A percentile compares a stretch with the other conserved stretches of the same genome.
phyloP scores from a whole-genome alignment of 2,888 invertebrate genomes.

The Alviniconcha strummeri region DNA sequence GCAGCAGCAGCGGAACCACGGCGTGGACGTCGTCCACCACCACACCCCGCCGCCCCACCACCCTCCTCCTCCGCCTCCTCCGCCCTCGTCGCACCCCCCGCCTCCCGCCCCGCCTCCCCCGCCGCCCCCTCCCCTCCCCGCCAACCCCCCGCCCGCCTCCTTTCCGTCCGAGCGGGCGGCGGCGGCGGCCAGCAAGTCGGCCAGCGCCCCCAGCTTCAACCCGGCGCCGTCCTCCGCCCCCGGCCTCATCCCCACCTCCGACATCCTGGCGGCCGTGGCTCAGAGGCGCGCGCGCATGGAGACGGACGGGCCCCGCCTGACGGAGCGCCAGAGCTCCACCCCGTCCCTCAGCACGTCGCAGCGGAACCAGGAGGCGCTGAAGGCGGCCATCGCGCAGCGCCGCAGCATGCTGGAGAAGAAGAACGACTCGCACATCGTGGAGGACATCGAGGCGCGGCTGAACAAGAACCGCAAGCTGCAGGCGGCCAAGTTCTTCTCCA shows the following conservation, averaged over 20 bases:
- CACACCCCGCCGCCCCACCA: conserved; percentile 4
- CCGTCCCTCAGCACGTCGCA: conserved; percentile 39
- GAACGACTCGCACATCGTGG: conserved; percentile 57
- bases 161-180: conserved; percentile 23
- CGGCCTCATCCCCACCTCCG: conserved; percentile 48
- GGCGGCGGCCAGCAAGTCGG: conserved; percentile 14
- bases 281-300: conserved; percentile 61
- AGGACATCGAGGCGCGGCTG: conserved; percentile 64
- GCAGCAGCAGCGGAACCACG: neutral
- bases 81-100: neutral
- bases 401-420: conserved; percentile 58
- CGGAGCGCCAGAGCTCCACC: conserved; percentile 22
- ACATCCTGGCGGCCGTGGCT: conserved; percentile 66
- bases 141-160: conserved; percentile 32
- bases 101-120: conserved; percentile 34
- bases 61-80: conserved; percentile 13
- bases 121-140: conserved; percentile 42
- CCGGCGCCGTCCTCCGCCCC: conserved; percentile 44
- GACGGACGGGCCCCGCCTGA: conserved; percentile 50
- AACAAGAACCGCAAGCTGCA: conserved; percentile 68
- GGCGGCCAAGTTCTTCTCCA: conserved; percentile 58
- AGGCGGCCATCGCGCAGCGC: conserved; percentile 68
- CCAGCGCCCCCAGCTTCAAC: conserved; percentile 40
- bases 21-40: neutral
- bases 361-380: conserved; percentile 63